Evolutionary conservation across 2,797 vertebrate genomes (phyloP), one percentile per base, ranked within the genome.

Genomic region (Cirrhinus molitorella): DNA sequence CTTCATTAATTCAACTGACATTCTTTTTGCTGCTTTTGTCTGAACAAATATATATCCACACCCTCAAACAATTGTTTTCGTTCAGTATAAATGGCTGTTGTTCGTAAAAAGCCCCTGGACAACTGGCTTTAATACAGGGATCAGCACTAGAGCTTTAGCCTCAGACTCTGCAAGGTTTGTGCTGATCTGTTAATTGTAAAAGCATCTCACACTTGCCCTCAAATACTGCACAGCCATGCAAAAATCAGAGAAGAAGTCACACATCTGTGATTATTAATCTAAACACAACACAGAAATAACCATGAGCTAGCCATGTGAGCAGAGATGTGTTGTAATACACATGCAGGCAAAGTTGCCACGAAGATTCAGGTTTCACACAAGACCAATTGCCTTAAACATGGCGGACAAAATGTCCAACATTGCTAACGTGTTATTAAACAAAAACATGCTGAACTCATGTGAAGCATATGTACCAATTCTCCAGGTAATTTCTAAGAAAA

Each of bases 281-380:
- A 40, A 28, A 37, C 34, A 61, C 2, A 31, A 53, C 16, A 28
- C 2, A 47, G 45, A 14, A 21, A 72, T 9, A 40, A n/a, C 5
- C 13, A 25, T 14, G 37, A 16, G 28, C 28, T 82, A 13, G 25
- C 49, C 61, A 67, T 7, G 23, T 75, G 71, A 75, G 25, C 25
- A 28, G 25, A 47, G 71, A 57, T 5, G 59, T 55, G 6, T 40
- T 40, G 59, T 73, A 53, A 28, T 2, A 14, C 31, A 21, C 17
- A 65, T 34, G 10, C 17, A 65, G 47, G 10, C 17, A 31, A 31
- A 49, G 81, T 57, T 83, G 47, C 47, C 61, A 45, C 34, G 17
- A 40, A 55, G 72, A 55, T 67, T 66, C 49, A 67, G 72, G 72
- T 83, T 75, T 75, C 81, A 75, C 57, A 40, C 14, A 31, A 72